Conservation (phyloP, 2,888 invertebrate species). For the Zhengitettix transpicula region DNA sequence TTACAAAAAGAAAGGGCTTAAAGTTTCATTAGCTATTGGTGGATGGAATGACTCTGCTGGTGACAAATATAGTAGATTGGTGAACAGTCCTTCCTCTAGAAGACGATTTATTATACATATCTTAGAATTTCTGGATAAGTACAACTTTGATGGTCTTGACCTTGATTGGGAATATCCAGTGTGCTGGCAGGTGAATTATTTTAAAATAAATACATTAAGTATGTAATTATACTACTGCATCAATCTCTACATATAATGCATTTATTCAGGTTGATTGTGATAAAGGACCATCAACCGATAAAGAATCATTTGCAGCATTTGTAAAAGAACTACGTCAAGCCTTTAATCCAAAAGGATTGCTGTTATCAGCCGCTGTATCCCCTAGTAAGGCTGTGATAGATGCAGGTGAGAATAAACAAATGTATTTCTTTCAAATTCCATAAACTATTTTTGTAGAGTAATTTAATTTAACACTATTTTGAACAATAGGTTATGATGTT, state of each 20-base stretch:
- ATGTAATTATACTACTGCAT: no score
- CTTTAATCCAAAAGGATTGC: slow-evolving; percentile 45
- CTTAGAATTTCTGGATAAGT: slow-evolving; percentile 57
- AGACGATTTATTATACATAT: slow-evolving; percentile 57
- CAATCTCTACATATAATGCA: neutral
- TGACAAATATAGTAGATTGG: slow-evolving; percentile 74
- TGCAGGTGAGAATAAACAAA: slow-evolving; percentile 29
- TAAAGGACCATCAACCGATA: slow-evolving; percentile 70
- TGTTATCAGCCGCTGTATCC: slow-evolving; percentile 71
- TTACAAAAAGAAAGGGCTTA: slow-evolving; percentile 61
- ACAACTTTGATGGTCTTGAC: slow-evolving; percentile 84
- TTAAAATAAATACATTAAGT: no score
- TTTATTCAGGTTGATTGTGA: slow-evolving; percentile 58
- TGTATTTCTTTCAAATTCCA: neutral
- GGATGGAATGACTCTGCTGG: slow-evolving; percentile 91
- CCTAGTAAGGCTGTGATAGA: slow-evolving; percentile 79
- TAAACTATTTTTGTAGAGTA: neutral
- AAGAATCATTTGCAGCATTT: slow-evolving; percentile 56
- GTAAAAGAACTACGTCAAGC: slow-evolving; percentile 52
- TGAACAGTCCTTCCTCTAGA: slow-evolving; percentile 56
- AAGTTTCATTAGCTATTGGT: slow-evolving; percentile 77
- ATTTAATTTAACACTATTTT: neutral
- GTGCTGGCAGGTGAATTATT: slow-evolving; percentile 52
- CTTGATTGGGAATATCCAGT: slow-evolving; percentile 91
- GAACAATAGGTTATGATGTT: slow-evolving; percentile 54